Conservation (phyloP, 2,797 vertebrate species). For the Botia almorhae region DNA sequence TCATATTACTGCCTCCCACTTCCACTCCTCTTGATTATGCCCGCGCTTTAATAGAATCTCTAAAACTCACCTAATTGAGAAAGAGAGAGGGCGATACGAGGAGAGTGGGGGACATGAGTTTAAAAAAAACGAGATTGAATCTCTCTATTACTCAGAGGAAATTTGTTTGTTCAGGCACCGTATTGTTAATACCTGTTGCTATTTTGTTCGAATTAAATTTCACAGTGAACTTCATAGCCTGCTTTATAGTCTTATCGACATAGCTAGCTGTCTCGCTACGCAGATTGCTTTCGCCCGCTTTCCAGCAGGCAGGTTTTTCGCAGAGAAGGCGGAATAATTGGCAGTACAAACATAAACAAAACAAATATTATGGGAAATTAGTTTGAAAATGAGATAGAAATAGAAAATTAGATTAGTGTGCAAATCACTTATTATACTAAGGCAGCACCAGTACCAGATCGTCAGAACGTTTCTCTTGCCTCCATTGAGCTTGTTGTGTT, state of each 20-base stretch:
- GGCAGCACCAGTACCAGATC: background rate
- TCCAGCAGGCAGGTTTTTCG: background rate
- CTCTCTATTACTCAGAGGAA: constrained; percentile 18
- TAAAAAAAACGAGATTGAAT: constrained; percentile 1
- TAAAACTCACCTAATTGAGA: constrained; percentile 19
- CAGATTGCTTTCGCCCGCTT: background rate
- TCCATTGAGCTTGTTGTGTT: background rate
- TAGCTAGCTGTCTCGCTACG: background rate
- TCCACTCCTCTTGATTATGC: constrained; percentile 27
- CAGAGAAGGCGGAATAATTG: background rate
- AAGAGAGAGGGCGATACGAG: constrained; percentile 19
- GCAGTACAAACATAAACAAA: background rate
- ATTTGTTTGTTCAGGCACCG: constrained; percentile 26
- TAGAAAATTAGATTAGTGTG: background rate
- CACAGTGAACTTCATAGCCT: background rate
- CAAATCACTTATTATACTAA: background rate
- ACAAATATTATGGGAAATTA: background rate
- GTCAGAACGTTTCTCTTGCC: background rate
- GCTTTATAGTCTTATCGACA: background rate
- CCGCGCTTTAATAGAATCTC: constrained; percentile 22
- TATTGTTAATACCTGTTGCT: constrained; percentile 40
- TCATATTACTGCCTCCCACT: constrained; percentile 40
- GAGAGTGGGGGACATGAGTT: constrained; percentile 9
- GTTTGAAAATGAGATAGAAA: no score
- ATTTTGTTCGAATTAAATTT: constrained; percentile 28